These are phyloP conservation scores for Picus viridis DNA, from an alignment of 2,797 vertebrate species.

Conservation along the genomic window DNA sequence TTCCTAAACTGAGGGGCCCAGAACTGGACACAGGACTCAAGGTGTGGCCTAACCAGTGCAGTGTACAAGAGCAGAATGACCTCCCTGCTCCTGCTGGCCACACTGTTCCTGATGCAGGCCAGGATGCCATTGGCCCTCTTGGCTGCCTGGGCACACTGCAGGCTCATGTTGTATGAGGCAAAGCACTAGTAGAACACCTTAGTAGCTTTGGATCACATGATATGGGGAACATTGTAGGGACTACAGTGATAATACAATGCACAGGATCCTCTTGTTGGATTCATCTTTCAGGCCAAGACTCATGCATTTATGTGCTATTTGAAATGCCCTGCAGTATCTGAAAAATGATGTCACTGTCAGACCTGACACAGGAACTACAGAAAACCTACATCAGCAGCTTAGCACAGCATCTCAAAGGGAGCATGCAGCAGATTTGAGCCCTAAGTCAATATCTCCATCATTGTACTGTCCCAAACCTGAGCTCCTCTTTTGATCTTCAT, in stretches of 20 bases:
- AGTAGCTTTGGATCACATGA: neutral
- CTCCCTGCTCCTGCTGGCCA: no score
- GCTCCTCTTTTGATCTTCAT: neutral
- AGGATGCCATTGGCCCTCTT: no score
- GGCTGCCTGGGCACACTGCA: no score
- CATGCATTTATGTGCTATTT: neutral
- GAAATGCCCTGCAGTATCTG: neutral
- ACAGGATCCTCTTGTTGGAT: neutral
- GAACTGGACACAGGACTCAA: no score
- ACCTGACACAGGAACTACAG: neutral
- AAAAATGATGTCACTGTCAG: neutral
- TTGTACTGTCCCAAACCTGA: neutral
- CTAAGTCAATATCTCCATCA: neutral
- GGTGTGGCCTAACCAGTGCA: no score
- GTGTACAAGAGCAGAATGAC: no score
- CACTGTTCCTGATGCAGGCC: no score
- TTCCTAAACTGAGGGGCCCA: no score
- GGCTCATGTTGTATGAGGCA: neutral
- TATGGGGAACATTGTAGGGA: fast-evolving
- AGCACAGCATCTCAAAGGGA: fast-evolving
- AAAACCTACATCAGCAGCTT: neutral
- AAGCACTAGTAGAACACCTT: fast-evolving
- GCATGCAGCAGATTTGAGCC: neutral
- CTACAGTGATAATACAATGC: neutral
- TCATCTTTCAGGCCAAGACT: neutral